These are phyloP conservation scores for Riparia riparia DNA, from an alignment of 2,113 vertebrate species.

Conservation along the genomic window DNA sequence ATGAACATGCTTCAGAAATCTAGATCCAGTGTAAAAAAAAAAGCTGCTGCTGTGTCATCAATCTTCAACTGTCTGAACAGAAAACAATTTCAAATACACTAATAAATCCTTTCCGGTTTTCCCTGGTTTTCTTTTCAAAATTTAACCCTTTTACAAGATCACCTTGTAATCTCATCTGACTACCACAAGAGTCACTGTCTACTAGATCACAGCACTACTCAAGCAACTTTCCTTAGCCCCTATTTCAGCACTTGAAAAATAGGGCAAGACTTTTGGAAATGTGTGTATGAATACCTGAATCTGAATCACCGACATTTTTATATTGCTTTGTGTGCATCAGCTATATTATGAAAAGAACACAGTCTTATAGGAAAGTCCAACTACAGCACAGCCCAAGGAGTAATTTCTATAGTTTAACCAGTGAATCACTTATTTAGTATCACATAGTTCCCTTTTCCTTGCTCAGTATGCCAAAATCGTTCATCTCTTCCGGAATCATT, in stretches of 20 bases:
- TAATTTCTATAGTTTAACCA: slow-evolving; percentile 45
- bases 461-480: not conserved
- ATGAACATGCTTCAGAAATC: not conserved
- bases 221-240: not conserved
- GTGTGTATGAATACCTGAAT: not conserved
- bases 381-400: slow-evolving; percentile 3
- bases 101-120: not conserved
- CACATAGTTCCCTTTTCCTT: not conserved
- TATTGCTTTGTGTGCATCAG: not conserved
- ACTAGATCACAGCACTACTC: not conserved
- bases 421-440: not conserved
- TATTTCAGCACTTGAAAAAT: not conserved
- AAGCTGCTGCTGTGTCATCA: not conserved
- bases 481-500: slow-evolving; percentile 11
- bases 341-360: not conserved
- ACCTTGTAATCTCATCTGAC: not conserved
- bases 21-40: not conserved
- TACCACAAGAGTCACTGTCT: not conserved
- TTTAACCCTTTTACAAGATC: not conserved
- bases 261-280: not conserved
- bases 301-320: slow-evolving; percentile 13
- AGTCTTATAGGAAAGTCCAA: not conserved
- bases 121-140: not conserved
- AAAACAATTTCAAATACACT: not conserved
- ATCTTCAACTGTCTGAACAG: not conserved